Evolutionary conservation across 2,888 invertebrate genomes (phyloP), one percentile per base, ranked within the genome.

Genomic region (Xanthia icteritia): DNA sequence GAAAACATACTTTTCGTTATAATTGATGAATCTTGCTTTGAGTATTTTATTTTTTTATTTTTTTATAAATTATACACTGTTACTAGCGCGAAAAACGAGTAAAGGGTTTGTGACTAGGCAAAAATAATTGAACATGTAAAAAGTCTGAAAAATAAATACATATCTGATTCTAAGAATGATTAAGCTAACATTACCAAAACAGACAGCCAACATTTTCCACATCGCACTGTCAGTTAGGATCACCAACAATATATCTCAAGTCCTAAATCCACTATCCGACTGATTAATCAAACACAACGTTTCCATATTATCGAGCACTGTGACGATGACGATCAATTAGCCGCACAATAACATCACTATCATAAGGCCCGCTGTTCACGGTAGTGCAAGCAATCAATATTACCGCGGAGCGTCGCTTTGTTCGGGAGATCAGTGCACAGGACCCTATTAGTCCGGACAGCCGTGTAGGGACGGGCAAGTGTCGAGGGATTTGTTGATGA

Each of bases 371-470:
- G 61, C 71, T 80, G 66, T 83, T 84, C 86, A 86, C 86, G 79
- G 79, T 73, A 68, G 82, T 85, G 70, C 84, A 82, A 80, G 84
- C 89, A 91, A 92, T 91, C 92, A 90, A 92, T 91, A 92, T 90
- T 89, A 86, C 76, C 81, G 73, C 74, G 65, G 66, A 61, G 84
- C 83, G 77, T 66, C 76, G 87, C 87, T 87, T 87, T 85, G 85
- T 87, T 73, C 85, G 61, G 54, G 71, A 70, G 91, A 92, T 91
- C 92, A 89, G 86, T 91, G 91, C 91, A 91, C 92, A 92, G 91
- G 92, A 90, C 91, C 92, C 92, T 93, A 93, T 93, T 93, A 93
- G 91, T 89, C 36, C 66, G 56, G 69, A 54, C 90, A 88, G 87
- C 9, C 86, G 88, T 86, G 77, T 89, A 92, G 92, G 77, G 92